Conservation (phyloP, 2,888 invertebrate genomes). For the Pheosia gnoma region DNA sequence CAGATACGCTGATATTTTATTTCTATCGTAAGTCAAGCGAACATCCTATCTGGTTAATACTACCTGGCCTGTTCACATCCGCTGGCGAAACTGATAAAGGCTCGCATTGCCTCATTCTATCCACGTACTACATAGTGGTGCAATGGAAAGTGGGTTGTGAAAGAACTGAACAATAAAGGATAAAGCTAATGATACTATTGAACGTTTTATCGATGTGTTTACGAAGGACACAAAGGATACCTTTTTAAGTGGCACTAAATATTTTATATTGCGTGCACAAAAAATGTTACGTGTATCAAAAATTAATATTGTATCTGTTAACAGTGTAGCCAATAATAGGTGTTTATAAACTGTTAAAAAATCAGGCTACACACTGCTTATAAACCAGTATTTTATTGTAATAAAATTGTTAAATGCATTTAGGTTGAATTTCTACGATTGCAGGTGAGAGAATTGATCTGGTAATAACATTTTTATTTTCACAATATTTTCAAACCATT, state of each 20-base stretch:
- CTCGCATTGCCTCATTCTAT: conserved; percentile 48
- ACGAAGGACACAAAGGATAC: neutral
- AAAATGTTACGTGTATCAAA: neutral
- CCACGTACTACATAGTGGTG: conserved; percentile 32
- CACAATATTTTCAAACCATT: neutral
- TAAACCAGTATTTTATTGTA: neutral
- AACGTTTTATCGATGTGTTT: conserved; percentile 13
- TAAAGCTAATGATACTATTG: conserved; percentile 22
- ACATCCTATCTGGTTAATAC: conserved; percentile 28
- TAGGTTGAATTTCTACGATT: neutral
- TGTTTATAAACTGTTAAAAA: neutral
- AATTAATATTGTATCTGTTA: neutral
- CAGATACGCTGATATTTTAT: conserved; percentile 11
- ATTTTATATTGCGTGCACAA: neutral
- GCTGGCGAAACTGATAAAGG: conserved; percentile 61
- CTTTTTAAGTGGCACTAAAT: neutral
- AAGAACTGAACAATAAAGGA: conserved; percentile 18
- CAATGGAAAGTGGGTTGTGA: conserved; percentile 34
- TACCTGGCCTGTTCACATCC: conserved; percentile 44
- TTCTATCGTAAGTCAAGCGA: conserved; percentile 30
- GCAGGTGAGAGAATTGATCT: neutral
- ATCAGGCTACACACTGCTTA: neutral
- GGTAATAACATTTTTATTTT: neutral
- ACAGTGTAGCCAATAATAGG: neutral
- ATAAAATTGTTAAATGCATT: neutral